phyloP scores from a whole-genome alignment of 2,797 vertebrate species.

The Tragelaphus oryx region DNA sequence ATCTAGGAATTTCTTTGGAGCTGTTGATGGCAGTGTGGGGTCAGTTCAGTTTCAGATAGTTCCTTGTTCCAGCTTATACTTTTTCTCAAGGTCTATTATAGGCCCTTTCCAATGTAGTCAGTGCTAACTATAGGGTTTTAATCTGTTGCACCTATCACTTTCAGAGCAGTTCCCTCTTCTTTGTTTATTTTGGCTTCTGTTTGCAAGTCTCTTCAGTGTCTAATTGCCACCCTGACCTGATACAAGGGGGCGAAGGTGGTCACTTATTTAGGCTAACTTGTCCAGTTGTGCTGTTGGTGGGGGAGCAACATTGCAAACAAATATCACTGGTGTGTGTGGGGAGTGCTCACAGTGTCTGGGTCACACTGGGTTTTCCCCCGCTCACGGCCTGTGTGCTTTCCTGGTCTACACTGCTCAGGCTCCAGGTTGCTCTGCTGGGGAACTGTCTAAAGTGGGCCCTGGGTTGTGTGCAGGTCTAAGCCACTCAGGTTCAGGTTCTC shows the following conservation, averaged over 20 bases:
- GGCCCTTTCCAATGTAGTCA: neutral
- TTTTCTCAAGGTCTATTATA: neutral
- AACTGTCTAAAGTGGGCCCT: neutral
- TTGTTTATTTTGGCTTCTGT: neutral
- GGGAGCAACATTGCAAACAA: neutral
- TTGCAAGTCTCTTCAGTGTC: neutral
- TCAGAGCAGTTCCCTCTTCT: neutral
- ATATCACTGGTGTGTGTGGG: neutral
- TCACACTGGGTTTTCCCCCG: accelerated
- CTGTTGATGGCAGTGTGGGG: neutral
- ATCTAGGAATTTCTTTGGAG: neutral
- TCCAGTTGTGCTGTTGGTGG: neutral
- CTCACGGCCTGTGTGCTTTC: neutral
- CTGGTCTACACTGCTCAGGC: neutral
- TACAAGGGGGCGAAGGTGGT: neutral
- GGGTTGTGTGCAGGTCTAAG: neutral
- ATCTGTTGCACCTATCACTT: neutral
- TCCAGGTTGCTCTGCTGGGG: neutral
- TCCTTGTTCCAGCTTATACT: neutral
- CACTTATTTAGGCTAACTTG: neutral
- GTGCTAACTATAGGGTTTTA: neutral
- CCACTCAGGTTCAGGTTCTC: neutral
- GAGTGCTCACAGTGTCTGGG: neutral
- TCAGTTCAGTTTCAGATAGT: neutral
- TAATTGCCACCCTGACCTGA: neutral